Base-by-base conservation (phyloP, 2,888 invertebrate species). In the Actias luna region DNA sequence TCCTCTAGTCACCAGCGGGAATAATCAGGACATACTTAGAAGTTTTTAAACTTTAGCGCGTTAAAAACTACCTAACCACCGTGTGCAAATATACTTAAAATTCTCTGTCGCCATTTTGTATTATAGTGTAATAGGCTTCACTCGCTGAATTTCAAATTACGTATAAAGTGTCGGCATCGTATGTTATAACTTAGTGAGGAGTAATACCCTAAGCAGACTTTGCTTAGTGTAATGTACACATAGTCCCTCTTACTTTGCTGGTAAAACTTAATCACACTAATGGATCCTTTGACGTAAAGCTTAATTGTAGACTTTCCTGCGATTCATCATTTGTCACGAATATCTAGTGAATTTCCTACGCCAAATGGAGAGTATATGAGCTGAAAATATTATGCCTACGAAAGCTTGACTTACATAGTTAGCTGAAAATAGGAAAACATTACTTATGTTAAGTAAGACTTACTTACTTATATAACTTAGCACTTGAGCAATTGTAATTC, bases 201-300 rank as follows among this genome's bases (percentile, higher is more conserved):
- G 46, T 50, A 12, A 50, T 50, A 50, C 25, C 1, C 55, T 55
- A 55, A 55, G 29, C 55, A 55, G 55, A 29, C 29, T 55, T 55
- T 27, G 29, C 55, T 55, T 55, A 55, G 52, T 55, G 52, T 27
- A 55, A 55, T 55, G 8, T 27, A 55, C 10, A 55, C 27, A 25
- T 50, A 27, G 29, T 7, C 29, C 16, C 55, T 39, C 61, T 61
- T 57, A 36, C 39, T 14, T 36, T 16, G 39, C 27, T 31, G 42
- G 27, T 55, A 61, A 61, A 60, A 60, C 60, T 61, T 50, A 57
- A 60, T 61, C 42, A 18, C 31, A 18, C 31, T 58, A 62, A 58
- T 62, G 61, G 58, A 62, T 42, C 57, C 58, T 62, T 58, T 62
- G 61, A 52, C 52, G 52, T 55, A 25, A 61, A 27, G 50, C 57